Evolutionary conservation across 2,888 invertebrate species (phyloP), one percentile per base, ranked within the genome.

Genomic region (Lithophane ornitopus): DNA sequence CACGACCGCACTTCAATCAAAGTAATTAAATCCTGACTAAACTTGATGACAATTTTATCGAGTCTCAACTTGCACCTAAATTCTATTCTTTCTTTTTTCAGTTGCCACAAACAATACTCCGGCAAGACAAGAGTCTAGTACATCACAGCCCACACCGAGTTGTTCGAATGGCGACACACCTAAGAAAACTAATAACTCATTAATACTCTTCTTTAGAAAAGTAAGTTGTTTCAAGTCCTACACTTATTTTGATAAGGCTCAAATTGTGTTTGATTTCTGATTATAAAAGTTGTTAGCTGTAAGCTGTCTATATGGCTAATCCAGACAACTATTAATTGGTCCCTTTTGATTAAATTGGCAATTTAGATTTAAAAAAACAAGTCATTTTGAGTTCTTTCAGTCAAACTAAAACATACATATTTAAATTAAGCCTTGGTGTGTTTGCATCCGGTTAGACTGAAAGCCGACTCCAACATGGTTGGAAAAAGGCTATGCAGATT

Each of bases 161-260:
- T 68, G 91, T 1, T 80, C 91, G 1, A 92, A 87, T 62, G 90
- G 90, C 6, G 94, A 92, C 4, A 95, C 95, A 6, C 95, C 96
- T 12, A 95, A 94, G 87, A 95, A 94, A 87, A 89, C 93, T 0
- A 94, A 95, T 84, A 95, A 95, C 84, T 97, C 97, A 0, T 88
- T 97, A 65, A 93, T 93, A 86, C 97, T 99, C 14, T 99, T 99
- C 95, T 98, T 99, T 92, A 97, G 99, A 95, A 99, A 99, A 97
- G 98, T 98, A 94, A 88, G n/a, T 56, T 22, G 8, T n/a, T 39
- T 46, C 9, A n/a, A 39, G 7, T 34, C 9, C n/a, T 46, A 46
- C 19, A 28, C 4, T 46, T 46, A 19, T 28, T 8, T 28, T 22
- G 3, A 28, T 28, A 65, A 46, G 28, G 8, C 14, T 34, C n/a